phyloP scores from a whole-genome alignment of 2,113 vertebrate species.

The Mastomys coucha region DNA sequence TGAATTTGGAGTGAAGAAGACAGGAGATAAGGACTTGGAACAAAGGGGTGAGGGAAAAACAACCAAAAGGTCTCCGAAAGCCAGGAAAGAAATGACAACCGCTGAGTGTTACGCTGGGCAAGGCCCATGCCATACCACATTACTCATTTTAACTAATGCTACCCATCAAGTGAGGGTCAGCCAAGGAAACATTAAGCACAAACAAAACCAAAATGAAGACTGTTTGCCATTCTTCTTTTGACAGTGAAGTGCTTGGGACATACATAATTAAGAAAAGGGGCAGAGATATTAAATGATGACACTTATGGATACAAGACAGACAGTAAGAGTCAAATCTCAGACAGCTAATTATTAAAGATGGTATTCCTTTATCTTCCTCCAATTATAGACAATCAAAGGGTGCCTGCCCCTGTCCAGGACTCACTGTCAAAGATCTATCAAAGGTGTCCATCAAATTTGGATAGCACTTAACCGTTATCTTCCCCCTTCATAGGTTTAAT shows the following conservation, averaged over 20 bases:
- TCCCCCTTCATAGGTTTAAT: neutral
- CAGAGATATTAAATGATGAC: neutral
- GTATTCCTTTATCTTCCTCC: neutral
- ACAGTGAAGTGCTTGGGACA: conserved; percentile 44
- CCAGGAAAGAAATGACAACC: neutral
- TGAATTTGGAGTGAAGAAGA: neutral
- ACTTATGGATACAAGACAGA: neutral
- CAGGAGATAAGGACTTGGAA: neutral
- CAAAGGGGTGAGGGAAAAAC: neutral
- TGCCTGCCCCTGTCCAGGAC: neutral
- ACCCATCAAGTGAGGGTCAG: conserved; percentile 1
- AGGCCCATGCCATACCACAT: too few species aligned
- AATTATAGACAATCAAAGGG: neutral
- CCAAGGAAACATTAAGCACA: conserved; percentile 14
- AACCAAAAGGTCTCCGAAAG: neutral
- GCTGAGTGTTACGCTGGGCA: neutral
- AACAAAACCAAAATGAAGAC: conserved; percentile 27
- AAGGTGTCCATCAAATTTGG: neutral
- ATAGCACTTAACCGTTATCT: conserved; percentile 39
- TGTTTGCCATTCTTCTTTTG: neutral
- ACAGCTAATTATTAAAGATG: conserved; percentile 32
- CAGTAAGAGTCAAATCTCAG: conserved; percentile 30
- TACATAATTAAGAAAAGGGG: conserved; percentile 15
- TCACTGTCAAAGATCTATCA: neutral
- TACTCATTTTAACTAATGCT: neutral